Conservation (phyloP, 2,113 vertebrate species). For the Vireo altiloquus region DNA sequence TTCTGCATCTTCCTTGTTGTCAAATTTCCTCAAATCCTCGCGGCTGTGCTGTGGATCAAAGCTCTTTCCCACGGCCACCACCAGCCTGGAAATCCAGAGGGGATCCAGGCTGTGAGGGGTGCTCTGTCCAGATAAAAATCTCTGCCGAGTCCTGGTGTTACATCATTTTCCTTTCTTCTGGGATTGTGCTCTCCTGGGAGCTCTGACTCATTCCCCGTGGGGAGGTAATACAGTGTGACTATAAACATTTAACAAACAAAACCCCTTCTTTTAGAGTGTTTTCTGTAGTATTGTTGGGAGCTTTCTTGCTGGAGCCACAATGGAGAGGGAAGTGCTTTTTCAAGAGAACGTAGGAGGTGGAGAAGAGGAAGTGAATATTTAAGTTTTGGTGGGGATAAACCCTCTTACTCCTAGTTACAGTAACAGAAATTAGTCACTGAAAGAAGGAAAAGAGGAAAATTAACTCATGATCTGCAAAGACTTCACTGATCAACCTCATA, state of each 20-base stretch:
- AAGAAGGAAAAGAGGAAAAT: background rate
- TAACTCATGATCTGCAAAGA: background rate
- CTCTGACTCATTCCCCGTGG: background rate
- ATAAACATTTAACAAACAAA: background rate
- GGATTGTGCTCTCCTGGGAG: background rate
- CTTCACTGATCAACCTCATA: background rate
- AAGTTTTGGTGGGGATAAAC: background rate
- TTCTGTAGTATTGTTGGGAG: background rate
- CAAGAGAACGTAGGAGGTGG: background rate
- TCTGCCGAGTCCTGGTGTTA: background rate
- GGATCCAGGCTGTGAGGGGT: background rate
- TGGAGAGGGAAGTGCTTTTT: background rate
- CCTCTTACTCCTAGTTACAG: background rate
- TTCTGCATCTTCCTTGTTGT: background rate
- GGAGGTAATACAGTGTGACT: background rate
- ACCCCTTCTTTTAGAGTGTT: background rate
- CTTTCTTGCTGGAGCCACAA: background rate
- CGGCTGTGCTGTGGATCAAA: rapidly evolving
- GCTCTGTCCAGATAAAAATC: background rate
- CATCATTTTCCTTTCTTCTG: background rate
- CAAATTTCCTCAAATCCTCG: background rate
- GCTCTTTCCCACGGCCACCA: background rate
- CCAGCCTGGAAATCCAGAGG: background rate
- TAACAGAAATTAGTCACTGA: background rate
- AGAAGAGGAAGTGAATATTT: background rate